phyloP scores from a whole-genome alignment of 2,888 invertebrate genomes.

The Cepaea hortensis region DNA sequence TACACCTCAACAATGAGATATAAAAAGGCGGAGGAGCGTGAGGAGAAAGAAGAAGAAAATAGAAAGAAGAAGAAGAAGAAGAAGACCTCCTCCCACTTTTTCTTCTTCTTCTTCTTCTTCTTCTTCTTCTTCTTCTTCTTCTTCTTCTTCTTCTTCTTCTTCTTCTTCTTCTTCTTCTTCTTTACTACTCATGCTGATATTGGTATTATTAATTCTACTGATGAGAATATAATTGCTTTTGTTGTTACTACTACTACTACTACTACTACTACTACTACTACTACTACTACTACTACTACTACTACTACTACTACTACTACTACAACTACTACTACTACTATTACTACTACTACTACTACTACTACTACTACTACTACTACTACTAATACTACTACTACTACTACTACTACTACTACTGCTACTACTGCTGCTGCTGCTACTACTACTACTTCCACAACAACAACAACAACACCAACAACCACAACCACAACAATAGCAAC shows the following conservation, averaged over 20 bases:
- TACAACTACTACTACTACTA: too few species aligned
- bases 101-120: background rate
- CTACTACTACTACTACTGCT: too few species aligned
- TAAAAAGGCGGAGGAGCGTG: too few species aligned
- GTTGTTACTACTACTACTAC: background rate
- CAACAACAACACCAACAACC: slow-evolving; percentile 24
- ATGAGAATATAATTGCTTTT: background rate
- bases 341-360: background rate
- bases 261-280: slow-evolving; percentile 1
- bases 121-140: background rate
- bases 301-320: too few species aligned
- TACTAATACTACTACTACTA: too few species aligned
- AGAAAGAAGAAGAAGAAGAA: background rate
- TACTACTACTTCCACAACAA: background rate
- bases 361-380: background rate
- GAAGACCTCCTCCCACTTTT: background rate
- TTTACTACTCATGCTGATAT: too few species aligned
- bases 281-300: background rate
- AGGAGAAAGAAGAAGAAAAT: background rate
- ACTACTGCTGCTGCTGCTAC: too few species aligned
- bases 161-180: background rate
- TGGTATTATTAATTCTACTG: too few species aligned
- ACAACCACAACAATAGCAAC: slow-evolving; percentile 1
- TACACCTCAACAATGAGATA: too few species aligned
- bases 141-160: background rate